Evolutionary conservation across 2,113 vertebrate species (phyloP).

Genomic region (Alethe diademata): DNA sequence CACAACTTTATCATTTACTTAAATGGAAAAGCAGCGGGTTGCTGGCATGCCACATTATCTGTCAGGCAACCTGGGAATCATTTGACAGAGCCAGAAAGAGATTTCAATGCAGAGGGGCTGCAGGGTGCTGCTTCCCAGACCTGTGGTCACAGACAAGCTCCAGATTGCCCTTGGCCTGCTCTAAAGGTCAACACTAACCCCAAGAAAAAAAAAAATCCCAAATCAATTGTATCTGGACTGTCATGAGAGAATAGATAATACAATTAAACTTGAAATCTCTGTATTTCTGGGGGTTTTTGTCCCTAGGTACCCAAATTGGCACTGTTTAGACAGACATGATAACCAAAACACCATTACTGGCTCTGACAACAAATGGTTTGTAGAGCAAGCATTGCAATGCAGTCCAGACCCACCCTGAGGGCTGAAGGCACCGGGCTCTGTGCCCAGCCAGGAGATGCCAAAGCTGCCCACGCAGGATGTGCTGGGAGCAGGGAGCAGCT

Average conservation of each 20-base stretch:
- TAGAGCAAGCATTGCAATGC: background rate
- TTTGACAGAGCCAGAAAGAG: background rate
- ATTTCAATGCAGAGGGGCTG: slow-evolving; percentile 13
- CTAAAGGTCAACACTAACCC: background rate
- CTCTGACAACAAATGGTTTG: background rate
- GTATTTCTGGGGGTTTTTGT: background rate
- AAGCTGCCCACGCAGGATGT: fast-evolving
- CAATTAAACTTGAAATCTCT: background rate
- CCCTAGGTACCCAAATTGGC: background rate
- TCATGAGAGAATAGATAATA: background rate
- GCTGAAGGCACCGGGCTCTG: background rate
- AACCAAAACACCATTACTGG: background rate
- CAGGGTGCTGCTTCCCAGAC: background rate
- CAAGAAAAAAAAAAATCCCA: background rate
- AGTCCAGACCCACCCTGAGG: background rate
- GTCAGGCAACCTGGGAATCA: slow-evolving; percentile 46
- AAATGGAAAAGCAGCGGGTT: slow-evolving; percentile 62
- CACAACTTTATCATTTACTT: slow-evolving; percentile 64
- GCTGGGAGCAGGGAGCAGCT: background rate
- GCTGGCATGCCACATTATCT: slow-evolving; percentile 30
- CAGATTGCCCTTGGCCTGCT: background rate
- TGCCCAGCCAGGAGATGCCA: background rate
- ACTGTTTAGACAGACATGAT: background rate
- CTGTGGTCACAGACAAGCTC: background rate
- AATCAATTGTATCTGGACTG: background rate